Conservation (phyloP, 2,888 invertebrate genomes). For the Crepidodera aurea region DNA sequence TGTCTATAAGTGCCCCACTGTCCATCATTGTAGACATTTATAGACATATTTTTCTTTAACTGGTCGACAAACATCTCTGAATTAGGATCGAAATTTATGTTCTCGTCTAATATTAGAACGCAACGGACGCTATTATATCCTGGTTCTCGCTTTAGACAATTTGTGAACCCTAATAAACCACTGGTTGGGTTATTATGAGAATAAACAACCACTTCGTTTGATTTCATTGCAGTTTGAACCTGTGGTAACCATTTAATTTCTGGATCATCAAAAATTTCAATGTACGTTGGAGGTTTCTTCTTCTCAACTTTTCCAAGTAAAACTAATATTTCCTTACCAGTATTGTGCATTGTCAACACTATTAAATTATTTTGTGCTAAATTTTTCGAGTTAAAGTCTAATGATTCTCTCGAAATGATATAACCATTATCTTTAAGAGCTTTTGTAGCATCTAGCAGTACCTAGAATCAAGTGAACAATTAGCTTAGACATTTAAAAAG, state of each 20-base stretch:
- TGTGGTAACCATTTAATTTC: constrained; percentile 51
- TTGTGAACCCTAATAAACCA: constrained; percentile 83
- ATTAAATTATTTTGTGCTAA: constrained; percentile 2
- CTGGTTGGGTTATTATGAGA: constrained; percentile 72
- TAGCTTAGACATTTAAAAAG: too few relatives aligned
- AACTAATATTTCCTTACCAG: constrained; percentile 34
- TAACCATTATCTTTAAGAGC: constrained; percentile 66
- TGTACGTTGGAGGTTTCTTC: background rate
- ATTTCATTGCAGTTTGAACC: constrained; percentile 47
- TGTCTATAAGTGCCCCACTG: constrained; percentile 77
- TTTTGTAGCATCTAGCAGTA: constrained; percentile 34
- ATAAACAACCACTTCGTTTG: constrained; percentile 69
- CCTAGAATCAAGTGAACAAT: constrained; percentile 31
- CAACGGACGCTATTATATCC: constrained; percentile 59
- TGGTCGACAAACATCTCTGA: constrained; percentile 69
- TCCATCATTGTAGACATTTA: constrained; percentile 77
- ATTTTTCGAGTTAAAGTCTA: constrained; percentile 50
- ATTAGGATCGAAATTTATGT: constrained; percentile 70
- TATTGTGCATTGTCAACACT: constrained; percentile 31
- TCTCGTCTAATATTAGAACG: constrained; percentile 66
- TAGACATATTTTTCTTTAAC: constrained; percentile 74
- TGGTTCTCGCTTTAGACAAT: constrained; percentile 72
- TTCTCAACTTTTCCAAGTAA: constrained; percentile 27
- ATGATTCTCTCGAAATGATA: constrained; percentile 68
- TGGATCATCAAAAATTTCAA: constrained; percentile 1